Evolutionary conservation across 2,888 invertebrate species (phyloP).

Genomic region (Hypolimnas misippus): DNA sequence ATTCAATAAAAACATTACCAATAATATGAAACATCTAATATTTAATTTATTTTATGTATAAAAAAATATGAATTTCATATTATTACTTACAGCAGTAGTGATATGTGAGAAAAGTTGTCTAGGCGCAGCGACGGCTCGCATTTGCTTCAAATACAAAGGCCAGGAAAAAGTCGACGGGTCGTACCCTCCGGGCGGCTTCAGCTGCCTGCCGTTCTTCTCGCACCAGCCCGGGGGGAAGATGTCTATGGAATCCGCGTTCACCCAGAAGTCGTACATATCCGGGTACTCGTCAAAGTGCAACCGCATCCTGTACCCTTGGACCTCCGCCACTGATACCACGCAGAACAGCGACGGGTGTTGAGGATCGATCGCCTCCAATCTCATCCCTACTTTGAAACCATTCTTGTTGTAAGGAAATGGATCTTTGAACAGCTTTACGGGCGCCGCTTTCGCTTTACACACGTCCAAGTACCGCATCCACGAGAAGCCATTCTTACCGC

Average conservation of each 20-base stretch:
- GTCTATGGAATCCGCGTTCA: conserved; percentile 95
- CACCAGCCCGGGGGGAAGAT: conserved; percentile 98
- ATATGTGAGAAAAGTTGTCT: conserved; percentile 89
- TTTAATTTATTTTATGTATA: no score
- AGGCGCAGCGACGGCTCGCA: conserved; percentile 90
- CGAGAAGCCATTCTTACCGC: conserved; percentile 88
- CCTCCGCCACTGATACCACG: conserved; percentile 92
- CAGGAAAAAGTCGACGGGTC: conserved; percentile 88
- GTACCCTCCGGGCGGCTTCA: conserved; percentile 91
- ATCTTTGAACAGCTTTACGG: conserved; percentile 90
- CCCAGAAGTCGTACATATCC: conserved; percentile 96
- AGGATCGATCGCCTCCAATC: conserved; percentile 96
- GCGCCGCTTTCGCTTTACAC: conserved; percentile 89
- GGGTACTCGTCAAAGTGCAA: conserved; percentile 97
- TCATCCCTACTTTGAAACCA: conserved; percentile 93
- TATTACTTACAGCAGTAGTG: conserved; percentile 83
- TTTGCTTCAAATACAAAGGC: conserved; percentile 91
- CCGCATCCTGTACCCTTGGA: conserved; percentile 92
- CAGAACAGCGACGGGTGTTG: conserved; percentile 95
- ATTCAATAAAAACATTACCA: no score
- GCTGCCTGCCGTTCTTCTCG: conserved; percentile 89
- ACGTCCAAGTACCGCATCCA: conserved; percentile 91
- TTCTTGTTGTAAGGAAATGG: conserved; percentile 91
- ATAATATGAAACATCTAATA: no score
- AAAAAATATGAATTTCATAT: not conserved